Evolutionary conservation across 2,888 invertebrate genomes (phyloP), one percentile per base, ranked within the genome.

Genomic region (Julus scandinavius): DNA sequence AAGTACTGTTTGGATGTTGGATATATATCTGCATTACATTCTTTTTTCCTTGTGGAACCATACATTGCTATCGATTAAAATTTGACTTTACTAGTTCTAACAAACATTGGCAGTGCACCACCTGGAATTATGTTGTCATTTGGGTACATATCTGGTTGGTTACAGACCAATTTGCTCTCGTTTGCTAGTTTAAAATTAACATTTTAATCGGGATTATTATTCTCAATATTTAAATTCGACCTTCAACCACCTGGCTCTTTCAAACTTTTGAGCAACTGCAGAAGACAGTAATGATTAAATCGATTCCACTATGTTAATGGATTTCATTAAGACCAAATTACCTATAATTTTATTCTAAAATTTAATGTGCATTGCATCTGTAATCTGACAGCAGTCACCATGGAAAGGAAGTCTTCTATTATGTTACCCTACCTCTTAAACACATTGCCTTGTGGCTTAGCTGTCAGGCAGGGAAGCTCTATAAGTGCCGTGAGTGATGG

Each of bases 121-220:
- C 72, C 72, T 29, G 72, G 72, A 80, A 72, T 72, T 80, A 45
- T 45, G 80, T 80, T 80, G 72, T 72, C 72, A 72, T 80, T 13
- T n/a, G 38, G 38, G 38, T 29, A 38, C 80, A 72, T 80, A 13
- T 2, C 38, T 80, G 38, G 38, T 38, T 38, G 13, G 80, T 80
- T 80, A 72, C 29, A 29, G 38, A 13, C 29, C 7, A 72, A 20
- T 72, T 72, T 80, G 11, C 13, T 80, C n/a, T 17, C 63, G 13
- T 80, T 80, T 15, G 38, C 38, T 6, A 13, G 20, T 38, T 80
- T 38, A 80, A 38, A 80, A 80, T 80, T 72, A 29, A 4, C 29
- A 0, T 80, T 38, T 80, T 80, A 13, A 29, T 72, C 6, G 5
- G 20, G 9, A 72, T 11, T 20, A 72, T 1, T 20, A 29, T 29